phyloP scores from a whole-genome alignment of 1,140 invertebrate species.

The Platorchestia sp. region DNA sequence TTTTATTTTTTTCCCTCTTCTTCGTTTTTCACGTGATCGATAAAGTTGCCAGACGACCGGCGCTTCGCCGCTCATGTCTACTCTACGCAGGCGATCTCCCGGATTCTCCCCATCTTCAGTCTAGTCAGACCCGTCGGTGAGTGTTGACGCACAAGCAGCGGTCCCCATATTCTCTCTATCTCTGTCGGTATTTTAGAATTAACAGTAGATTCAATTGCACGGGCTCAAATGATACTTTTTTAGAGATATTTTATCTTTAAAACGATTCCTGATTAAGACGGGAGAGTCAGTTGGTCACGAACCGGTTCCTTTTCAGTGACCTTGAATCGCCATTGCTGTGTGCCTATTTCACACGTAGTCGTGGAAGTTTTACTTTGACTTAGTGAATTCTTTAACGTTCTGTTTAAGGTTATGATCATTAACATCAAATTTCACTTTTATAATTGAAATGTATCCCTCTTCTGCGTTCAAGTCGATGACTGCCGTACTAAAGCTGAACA shows the following conservation, averaged over 20 bases:
- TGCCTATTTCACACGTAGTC: background rate
- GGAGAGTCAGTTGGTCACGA: background rate
- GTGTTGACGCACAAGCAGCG: background rate
- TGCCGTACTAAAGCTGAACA: no score
- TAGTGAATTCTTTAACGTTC: no score
- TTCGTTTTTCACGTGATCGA: background rate
- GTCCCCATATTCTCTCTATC: background rate
- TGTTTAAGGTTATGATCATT: no score
- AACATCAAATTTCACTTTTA: no score
- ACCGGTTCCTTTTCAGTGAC: constrained; percentile 18
- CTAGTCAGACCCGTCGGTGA: constrained; percentile 23
- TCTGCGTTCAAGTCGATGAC: no score
- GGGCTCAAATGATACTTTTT: background rate
- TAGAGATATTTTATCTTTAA: background rate
- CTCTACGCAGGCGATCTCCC: background rate
- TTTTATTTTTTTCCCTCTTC: background rate
- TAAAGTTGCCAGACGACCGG: constrained; percentile 16
- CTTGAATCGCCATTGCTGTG: constrained; percentile 1
- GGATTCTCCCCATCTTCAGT: background rate
- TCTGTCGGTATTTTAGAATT: background rate
- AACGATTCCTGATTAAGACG: background rate
- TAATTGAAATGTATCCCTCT: no score
- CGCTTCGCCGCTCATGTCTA: background rate
- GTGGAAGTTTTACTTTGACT: background rate
- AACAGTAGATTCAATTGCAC: background rate